These are phyloP conservation scores for Cosmia trapezina DNA, from an alignment of 2,888 invertebrate genomes.

Conservation along the genomic window DNA sequence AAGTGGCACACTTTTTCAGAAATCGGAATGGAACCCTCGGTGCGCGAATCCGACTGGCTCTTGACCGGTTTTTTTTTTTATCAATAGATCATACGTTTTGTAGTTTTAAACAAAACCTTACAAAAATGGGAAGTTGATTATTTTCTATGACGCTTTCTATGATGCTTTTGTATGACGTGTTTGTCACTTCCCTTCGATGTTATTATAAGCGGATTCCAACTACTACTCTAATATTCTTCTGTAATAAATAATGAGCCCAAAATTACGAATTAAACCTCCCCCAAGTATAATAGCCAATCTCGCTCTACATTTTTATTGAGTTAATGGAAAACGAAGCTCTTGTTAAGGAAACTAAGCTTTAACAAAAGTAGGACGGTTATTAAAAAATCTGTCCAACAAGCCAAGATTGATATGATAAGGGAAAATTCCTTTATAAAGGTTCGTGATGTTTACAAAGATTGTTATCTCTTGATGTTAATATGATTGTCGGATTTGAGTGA, in stretches of 20 bases:
- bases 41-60: too few species aligned
- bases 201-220: too few species aligned
- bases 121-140: too few species aligned
- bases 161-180: too few species aligned
- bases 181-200: too few species aligned
- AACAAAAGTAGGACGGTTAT: constrained; percentile 45
- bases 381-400: constrained; percentile 61
- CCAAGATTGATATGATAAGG: constrained; percentile 61
- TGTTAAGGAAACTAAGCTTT: constrained; percentile 53
- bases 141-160: too few species aligned
- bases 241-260: constrained; percentile 32
- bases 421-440: constrained; percentile 28
- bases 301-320: constrained; percentile 55
- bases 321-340: constrained; percentile 59
- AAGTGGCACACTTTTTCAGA: too few species aligned
- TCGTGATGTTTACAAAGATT: constrained; percentile 16
- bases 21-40: too few species aligned
- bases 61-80: too few species aligned
- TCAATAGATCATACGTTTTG: too few species aligned
- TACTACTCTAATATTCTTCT: too few species aligned
- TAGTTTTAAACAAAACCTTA: too few species aligned
- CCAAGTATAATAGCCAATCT: constrained; percentile 53
- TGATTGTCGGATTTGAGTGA: constrained; percentile 4
- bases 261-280: constrained; percentile 46
- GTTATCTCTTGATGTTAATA: constrained; percentile 25